phyloP scores from a whole-genome alignment of 2,888 invertebrate genomes.

The Epiblema foenella region DNA sequence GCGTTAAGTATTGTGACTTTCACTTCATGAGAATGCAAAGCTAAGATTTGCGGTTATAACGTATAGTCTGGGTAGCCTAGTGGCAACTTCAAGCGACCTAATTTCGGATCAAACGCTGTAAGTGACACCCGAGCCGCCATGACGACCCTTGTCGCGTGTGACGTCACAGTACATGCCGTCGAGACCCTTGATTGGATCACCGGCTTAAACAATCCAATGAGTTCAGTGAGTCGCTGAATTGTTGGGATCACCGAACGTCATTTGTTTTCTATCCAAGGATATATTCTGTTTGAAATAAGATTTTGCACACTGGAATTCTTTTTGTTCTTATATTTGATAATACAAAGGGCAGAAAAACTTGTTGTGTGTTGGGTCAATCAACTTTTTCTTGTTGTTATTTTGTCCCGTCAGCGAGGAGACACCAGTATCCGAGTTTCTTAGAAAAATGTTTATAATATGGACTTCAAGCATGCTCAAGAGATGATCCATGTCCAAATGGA shows the following conservation, averaged over 20 bases:
- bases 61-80: too few species aligned
- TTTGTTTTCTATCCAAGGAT: conserved; percentile 7
- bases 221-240: conserved; percentile 16
- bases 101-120: background rate
- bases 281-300: background rate
- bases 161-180: conserved; percentile 44
- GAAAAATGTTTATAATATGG: too few species aligned
- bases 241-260: conserved; percentile 2
- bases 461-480: too few species aligned
- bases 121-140: background rate
- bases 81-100: background rate
- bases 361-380: too few species aligned
- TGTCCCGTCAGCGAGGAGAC: too few species aligned
- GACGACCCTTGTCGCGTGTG: conserved; percentile 9
- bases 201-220: conserved; percentile 29
- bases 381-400: too few species aligned
- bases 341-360: too few species aligned
- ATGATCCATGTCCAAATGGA: too few species aligned
- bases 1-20: too few species aligned
- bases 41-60: too few species aligned
- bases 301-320: background rate
- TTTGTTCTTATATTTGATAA: background rate
- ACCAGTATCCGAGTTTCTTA: too few species aligned
- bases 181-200: conserved; percentile 25
- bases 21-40: too few species aligned